Percentiles rank a stretch among this genome's conserved stretches.
Conservation (phyloP, 2,888 invertebrate species). For the Andrena praecox region DNA sequence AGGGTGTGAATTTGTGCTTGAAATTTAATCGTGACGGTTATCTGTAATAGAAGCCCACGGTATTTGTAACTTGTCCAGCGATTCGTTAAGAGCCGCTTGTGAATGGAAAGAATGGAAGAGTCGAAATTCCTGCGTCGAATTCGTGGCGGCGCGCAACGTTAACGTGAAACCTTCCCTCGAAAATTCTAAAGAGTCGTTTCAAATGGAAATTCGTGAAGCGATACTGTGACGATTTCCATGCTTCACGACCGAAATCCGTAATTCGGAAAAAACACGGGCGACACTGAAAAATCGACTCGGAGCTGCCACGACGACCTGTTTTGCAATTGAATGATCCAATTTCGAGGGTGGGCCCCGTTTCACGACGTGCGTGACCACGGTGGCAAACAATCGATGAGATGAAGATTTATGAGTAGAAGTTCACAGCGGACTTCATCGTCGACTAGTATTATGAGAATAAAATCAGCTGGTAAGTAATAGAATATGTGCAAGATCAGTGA, state of each 20-base stretch:
- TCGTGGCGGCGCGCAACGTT: constrained; percentile 37
- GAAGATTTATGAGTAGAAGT: constrained; percentile 63
- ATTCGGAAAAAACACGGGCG: constrained; percentile 36
- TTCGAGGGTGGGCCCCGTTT: constrained; percentile 51
- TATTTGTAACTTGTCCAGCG: constrained; percentile 23
- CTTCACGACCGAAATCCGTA: constrained; percentile 61
- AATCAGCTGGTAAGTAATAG: not conserved
- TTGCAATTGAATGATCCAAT: constrained; percentile 78
- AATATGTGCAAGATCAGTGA: too few species aligned
- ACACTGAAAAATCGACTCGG: constrained; percentile 62
- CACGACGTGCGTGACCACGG: constrained; percentile 7
- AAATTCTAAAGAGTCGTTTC: constrained; percentile 41
- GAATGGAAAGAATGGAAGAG: not conserved
- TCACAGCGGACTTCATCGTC: not conserved
- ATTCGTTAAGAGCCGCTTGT: constrained; percentile 11
- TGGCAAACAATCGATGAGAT: constrained; percentile 59
- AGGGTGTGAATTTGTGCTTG: not conserved
- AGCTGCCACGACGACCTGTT: constrained; percentile 57
- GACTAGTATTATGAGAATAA: not conserved
- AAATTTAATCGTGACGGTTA: not conserved
- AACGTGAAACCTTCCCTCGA: constrained; percentile 23
- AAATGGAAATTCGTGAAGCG: constrained; percentile 68
- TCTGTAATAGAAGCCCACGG: not conserved
- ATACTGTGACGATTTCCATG: constrained; percentile 61
- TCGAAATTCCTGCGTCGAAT: constrained; percentile 46